Evolutionary conservation across 2,797 vertebrate species (phyloP), one percentile per base, ranked within the genome.

Genomic region (Scomberomorus guttatus): DNA sequence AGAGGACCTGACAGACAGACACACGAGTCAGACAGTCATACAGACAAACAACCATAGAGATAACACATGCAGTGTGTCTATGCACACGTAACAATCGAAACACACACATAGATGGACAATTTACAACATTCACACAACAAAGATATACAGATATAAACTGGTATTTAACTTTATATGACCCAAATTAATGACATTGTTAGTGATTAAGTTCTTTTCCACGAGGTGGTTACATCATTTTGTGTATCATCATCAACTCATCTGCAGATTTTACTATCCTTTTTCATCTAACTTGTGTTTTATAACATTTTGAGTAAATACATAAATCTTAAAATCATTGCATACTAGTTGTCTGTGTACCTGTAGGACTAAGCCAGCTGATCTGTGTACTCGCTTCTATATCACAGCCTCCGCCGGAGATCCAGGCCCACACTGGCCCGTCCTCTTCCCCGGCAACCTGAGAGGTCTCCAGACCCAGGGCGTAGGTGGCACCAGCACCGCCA

Each of bases 401-500:
- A 4, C 98, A 99, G 87, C 96, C 96, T 51, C 97, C 97, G 2
- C 97, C 97, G 0, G 96, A 96, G 74, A 99, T 96, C 98, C 98
- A 99, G 72, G 96, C 91, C 98, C 98, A 99, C 57, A 97, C 92
- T 0, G 96, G 96, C 2, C 82, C 88, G 0, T 96, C 95, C 70
- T 95, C 97, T 46, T 97, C 96, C 0, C 96, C 96, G 0, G 90
- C 72, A 4, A 89, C 92, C 0, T 92, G 95, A 4, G 91, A 88
- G 6, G 96, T 95, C 44, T 97, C 97, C 34, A 96, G 86, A 54
- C 94, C 97, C 74, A 95, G 89, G 0, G 95, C 88, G 54, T 96
- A 96, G 0, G 89, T 89, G 50, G 96, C 96, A 15, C 82, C 85
- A 0, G 88, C 76, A 4, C 42, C 12, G 6, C 91, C 57, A 0